phyloP scores from a whole-genome alignment of 2,113 vertebrate species.

The Aptenodytes forsteri region DNA sequence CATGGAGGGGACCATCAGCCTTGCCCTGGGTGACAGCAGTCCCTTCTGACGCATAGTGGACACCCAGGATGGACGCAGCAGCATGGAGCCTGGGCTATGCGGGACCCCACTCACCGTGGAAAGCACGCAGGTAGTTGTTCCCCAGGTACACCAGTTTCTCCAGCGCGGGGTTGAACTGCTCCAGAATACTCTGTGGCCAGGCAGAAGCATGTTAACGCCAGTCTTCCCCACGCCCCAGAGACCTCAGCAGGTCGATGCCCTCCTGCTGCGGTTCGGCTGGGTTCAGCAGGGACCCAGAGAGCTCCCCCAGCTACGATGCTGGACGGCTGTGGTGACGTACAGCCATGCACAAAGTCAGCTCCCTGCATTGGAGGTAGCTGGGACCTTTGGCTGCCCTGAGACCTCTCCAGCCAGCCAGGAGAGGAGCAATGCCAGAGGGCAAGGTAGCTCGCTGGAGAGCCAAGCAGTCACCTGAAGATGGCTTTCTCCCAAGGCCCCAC shows the following conservation, averaged over 20 bases:
- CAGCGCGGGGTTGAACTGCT: constrained; percentile 91
- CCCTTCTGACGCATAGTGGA: fast-evolving
- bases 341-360: background rate
- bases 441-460: background rate
- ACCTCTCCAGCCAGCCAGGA: background rate
- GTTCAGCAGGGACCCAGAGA: background rate
- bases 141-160: constrained; percentile 91
- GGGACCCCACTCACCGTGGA: constrained; percentile 79
- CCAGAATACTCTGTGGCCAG: constrained; percentile 83
- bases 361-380: fast-evolving
- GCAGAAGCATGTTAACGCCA: background rate
- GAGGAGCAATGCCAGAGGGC: background rate
- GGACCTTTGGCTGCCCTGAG: background rate
- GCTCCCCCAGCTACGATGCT: background rate
- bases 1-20: background rate
- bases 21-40: background rate
- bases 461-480: background rate
- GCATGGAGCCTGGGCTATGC: background rate
- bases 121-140: constrained; percentile 88
- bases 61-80: background rate
- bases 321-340: fast-evolving
- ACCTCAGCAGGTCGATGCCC: background rate
- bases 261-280: background rate
- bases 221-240: background rate
- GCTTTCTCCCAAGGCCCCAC: background rate